These are phyloP conservation scores for Maconellicoccus hirsutus DNA, from an alignment of 1,140 invertebrate genomes.

Conservation along the genomic window DNA sequence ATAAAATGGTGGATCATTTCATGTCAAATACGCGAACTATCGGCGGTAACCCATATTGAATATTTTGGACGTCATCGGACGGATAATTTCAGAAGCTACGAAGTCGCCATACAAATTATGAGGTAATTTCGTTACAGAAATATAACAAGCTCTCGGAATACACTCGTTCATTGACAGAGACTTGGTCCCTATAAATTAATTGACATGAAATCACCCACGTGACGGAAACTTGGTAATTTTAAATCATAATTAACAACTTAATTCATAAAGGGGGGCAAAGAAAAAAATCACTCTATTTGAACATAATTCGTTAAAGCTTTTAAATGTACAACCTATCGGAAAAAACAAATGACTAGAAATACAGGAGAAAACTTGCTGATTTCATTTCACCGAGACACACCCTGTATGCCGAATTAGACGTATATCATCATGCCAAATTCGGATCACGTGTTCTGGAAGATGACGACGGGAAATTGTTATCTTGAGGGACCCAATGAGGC, in stretches of 20 bases:
- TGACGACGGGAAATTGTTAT: conserved; percentile 9
- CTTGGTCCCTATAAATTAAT: background rate
- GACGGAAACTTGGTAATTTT: background rate
- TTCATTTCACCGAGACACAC: background rate
- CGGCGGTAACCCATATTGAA: background rate
- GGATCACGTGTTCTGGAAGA: conserved; percentile 1
- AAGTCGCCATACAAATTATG: background rate
- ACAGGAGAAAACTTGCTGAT: background rate
- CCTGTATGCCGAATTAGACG: background rate
- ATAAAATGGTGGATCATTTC: background rate
- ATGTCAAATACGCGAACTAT: background rate
- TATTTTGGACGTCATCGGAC: background rate
- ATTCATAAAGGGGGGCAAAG: too few relatives aligned
- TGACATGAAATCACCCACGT: conserved; percentile 6
- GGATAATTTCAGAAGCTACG: background rate
- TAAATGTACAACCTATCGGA: background rate
- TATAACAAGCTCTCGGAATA: background rate
- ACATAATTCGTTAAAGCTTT: background rate
- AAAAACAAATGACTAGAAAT: background rate
- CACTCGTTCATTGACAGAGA: background rate
- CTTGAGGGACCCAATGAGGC: conserved; percentile 17
- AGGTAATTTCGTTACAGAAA: background rate
- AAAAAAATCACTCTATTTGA: conserved; percentile 2
- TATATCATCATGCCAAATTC: background rate
- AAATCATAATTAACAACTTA: conserved; percentile 4